Base-by-base conservation (phyloP, 1,140 invertebrate species). In the Galleria mellonella region DNA sequence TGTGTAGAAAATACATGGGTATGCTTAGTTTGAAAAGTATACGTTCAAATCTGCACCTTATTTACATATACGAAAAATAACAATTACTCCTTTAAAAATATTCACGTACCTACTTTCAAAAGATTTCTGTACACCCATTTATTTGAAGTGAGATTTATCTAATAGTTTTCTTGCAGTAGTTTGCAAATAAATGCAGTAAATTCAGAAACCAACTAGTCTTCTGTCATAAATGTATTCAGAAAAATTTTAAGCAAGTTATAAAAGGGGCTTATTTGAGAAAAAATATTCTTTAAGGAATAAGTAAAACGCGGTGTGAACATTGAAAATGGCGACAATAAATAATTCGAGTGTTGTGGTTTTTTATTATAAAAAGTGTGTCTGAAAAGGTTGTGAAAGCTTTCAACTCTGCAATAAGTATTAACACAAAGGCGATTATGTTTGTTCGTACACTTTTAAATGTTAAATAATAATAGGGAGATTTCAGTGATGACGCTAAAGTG, bases 351-450 rank as follows among this genome's bases (percentile, higher is more conserved):
- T 63, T 61, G 62, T 42, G 62, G 55, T 62, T 66, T 62, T 23
- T 58, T 59, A 52, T 54, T 53, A 45, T 55, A 48, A 64, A n/a
- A 62, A 70, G 57, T 51, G 48, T 38, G 68, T 46, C 48, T 62
- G 55, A 74, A 62, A 64, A 61, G 60, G 58, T 60, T 62, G 56
- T 43, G 33, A 60, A 62, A 62, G 66, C 59, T 63, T 71, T 65
- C 60, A 65, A 55, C 53, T 55, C 56, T 44, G 65, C 69, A 64
- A 64, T 70, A 73, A 70, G 67, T 58, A 59, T 65, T 70, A 31
- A 43, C 55, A 58, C 62, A 72, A 73, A 73, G 65, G 62, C 64
- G 70, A 73, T 76, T 76, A 76, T 65, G 55, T 50, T 46, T 61
- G 51, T 59, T 54, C 56, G 47, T 54, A 51, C 43, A 62, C 55